Conservation (phyloP, 2,113 vertebrate species). For the Ptilorrhoa leucosticta region DNA sequence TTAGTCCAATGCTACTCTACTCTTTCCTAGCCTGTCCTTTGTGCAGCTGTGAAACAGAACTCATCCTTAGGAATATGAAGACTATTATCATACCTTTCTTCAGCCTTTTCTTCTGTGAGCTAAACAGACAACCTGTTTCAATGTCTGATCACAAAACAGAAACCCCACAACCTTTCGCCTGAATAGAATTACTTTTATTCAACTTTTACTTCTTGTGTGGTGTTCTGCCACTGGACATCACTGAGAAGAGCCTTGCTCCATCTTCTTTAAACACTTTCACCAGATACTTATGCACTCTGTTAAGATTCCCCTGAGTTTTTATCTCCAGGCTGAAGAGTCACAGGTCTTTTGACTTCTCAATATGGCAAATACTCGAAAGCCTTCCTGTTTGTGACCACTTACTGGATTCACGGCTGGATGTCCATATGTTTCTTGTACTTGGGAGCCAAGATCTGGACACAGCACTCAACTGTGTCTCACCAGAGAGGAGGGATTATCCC, state of each 20-base stretch:
- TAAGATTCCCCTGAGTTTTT: not conserved
- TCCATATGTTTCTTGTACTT: not conserved
- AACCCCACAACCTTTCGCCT: accelerated
- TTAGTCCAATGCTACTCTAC: not conserved
- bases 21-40: not conserved
- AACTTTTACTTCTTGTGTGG: not conserved
- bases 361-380: not conserved
- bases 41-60: not conserved
- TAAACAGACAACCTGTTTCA: not conserved
- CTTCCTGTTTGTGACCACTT: not conserved
- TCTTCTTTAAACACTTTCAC: not conserved
- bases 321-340: not conserved
- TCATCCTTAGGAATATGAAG: not conserved
- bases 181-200: not conserved
- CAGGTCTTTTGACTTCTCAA: not conserved
- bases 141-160: not conserved
- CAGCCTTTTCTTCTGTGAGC: not conserved
- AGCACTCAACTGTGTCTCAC: not conserved
- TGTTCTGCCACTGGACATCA: not conserved
- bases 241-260: not conserved
- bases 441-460: not conserved
- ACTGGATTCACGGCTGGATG: not conserved
- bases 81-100: not conserved
- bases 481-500: not conserved
- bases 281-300: not conserved